Evolutionary conservation across 2,888 invertebrate genomes (phyloP).

Genomic region (Suillia variegata): DNA sequence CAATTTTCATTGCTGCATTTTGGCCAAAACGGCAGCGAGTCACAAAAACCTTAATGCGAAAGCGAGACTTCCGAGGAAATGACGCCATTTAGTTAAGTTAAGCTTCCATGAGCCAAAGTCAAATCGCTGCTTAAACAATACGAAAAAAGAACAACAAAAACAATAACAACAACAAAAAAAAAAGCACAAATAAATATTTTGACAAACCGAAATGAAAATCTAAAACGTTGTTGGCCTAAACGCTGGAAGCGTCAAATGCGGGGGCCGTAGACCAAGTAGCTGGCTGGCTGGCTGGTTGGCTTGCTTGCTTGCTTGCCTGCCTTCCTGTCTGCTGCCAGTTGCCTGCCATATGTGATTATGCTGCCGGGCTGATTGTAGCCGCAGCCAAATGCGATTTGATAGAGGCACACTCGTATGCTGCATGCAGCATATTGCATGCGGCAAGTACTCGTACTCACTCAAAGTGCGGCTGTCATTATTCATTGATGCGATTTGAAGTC

Average conservation of each 20-base stretch:
- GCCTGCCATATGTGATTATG: too few relatives aligned
- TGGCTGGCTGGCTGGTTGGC: neutral
- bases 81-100: constrained; percentile 26
- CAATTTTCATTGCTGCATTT: neutral
- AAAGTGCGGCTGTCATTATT: too few relatives aligned
- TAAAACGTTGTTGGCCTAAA: neutral
- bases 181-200: too few relatives aligned
- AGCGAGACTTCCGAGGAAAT: constrained; percentile 34
- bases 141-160: neutral
- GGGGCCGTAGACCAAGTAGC: constrained; percentile 26
- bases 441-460: too few relatives aligned
- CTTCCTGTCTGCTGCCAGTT: too few relatives aligned
- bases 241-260: constrained; percentile 16
- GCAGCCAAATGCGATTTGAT: too few relatives aligned
- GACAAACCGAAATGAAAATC: constrained; percentile 16
- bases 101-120: constrained; percentile 19
- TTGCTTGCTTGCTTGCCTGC: neutral
- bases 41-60: constrained; percentile 10
- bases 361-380: too few relatives aligned
- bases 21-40: neutral
- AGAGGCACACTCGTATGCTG: too few relatives aligned
- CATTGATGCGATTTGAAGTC: too few relatives aligned
- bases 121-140: constrained; percentile 13
- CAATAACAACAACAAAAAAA: constrained; percentile 5
- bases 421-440: too few relatives aligned